Conservation (phyloP, 2,113 vertebrate genomes). For the Pseudopodoces humilis region DNA sequence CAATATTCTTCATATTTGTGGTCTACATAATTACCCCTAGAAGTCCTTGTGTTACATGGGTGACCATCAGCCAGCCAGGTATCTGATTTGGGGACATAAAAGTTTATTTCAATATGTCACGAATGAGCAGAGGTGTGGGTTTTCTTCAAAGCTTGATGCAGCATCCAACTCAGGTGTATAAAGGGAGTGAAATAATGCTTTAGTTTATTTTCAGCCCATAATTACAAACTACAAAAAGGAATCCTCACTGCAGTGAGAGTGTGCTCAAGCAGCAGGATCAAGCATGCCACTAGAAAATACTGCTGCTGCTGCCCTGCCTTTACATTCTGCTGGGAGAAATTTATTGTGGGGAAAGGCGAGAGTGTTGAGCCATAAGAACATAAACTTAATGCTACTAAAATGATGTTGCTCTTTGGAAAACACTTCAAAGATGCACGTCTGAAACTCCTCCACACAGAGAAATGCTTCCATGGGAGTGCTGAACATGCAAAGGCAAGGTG, state of each 20-base stretch:
- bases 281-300: slow-evolving; percentile 38
- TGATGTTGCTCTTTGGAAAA: slow-evolving; percentile 30
- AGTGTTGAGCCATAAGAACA: background rate
- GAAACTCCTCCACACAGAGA: background rate
- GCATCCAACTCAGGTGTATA: background rate
- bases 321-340: slow-evolving; percentile 7
- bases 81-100: background rate
- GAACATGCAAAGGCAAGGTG: background rate
- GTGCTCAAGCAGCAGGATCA: slow-evolving; percentile 22
- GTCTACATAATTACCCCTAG: background rate
- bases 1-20: background rate
- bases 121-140: background rate
- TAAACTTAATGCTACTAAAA: background rate
- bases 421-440: slow-evolving; percentile 9
- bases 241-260: background rate
- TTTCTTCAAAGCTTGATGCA: slow-evolving; percentile 42
- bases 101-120: background rate
- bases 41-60: background rate
- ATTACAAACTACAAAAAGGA: slow-evolving; percentile 39
- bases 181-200: slow-evolving; percentile 30
- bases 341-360: background rate
- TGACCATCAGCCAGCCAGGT: background rate
- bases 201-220: slow-evolving; percentile 46
- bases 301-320: background rate
- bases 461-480: background rate